A percentile compares a stretch with the other conserved stretches of the same genome.
These are phyloP conservation scores for Baronia brevicornis DNA, from an alignment of 2,888 invertebrate genomes.

Conservation along the genomic window DNA sequence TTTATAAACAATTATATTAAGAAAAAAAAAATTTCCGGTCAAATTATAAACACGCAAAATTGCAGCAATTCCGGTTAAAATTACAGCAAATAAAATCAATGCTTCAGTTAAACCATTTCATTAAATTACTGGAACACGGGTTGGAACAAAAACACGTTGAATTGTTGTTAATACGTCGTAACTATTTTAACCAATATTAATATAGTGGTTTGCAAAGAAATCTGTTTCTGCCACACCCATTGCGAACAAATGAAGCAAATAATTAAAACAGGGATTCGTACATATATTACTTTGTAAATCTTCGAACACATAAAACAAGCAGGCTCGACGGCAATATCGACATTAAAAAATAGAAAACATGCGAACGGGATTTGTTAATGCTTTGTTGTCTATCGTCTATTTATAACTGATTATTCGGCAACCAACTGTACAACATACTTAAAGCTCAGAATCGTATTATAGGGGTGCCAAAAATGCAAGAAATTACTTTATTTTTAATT, in stretches of 20 bases:
- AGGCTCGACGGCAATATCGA: constrained; percentile 19
- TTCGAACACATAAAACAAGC: constrained; percentile 25
- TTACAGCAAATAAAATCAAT: too few species aligned
- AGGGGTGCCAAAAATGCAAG: constrained; percentile 35
- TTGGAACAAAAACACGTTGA: neutral
- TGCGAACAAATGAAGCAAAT: constrained; percentile 18
- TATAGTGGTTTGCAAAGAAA: constrained; percentile 7
- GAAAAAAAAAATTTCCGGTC: too few species aligned
- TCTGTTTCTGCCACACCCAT: constrained; percentile 5
- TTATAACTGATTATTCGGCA: constrained; percentile 63
- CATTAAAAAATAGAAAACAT: constrained; percentile 30
- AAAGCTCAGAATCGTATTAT: constrained; percentile 49
- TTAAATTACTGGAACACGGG: too few species aligned
- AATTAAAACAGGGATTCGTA: constrained; percentile 28
- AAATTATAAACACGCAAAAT: too few species aligned
- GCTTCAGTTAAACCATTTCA: too few species aligned
- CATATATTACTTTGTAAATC: constrained; percentile 20
- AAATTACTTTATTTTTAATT: constrained; percentile 60
- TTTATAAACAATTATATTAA: too few species aligned
- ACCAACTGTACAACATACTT: constrained; percentile 65
- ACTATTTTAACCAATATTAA: constrained; percentile 6
- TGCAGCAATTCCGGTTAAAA: too few species aligned
- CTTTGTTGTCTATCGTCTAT: constrained; percentile 63
- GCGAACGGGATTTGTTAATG: constrained; percentile 37
- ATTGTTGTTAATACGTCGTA: too few species aligned